Base-by-base conservation (phyloP, 1,140 invertebrate species). In the Drosophila parabipectinata region DNA sequence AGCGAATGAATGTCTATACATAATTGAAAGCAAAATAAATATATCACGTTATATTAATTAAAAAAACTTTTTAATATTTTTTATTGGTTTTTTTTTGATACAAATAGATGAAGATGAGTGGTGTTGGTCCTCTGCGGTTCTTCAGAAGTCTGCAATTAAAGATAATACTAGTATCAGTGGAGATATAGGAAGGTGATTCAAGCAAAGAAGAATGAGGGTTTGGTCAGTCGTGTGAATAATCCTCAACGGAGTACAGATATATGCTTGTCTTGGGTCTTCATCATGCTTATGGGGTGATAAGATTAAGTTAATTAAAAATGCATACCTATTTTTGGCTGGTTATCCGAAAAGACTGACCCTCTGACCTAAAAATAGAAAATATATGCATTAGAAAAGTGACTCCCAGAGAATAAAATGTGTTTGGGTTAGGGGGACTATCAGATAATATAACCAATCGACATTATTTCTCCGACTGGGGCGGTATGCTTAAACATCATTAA, bases 41-140 rank as follows among this genome's bases (percentile, higher is more conserved):
- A 88, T 87, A 79, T 87, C 83, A 87, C 83, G 82, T 87, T 87
- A 87, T 82, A 79, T 75, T 71, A 78, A 76, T 76, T 59, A 21
- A 2, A 62, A 50, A 21, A 44, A 54, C 0, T 28, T 21, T 47
- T n/a, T n/a, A n/a, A n/a, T n/a, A 32, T 21, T 59, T 66, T 80
- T 74, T 74, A 77, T 82, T 81, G 24, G 50, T 37, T 12, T 0
- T 10, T 10, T 10, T 24, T 37, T 30, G 12, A 24, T 58, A 69
- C 68, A 78, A 48, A 7, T 1, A 18, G 7, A 2, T 4, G 26
- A 28, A 6, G 26, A 28, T 28, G 5, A 28, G 26, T 37, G 14
- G 10, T 18, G 30, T 56, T 60, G 21, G 21, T 37, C 28, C 34
- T 14, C 18, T 8, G 15, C 5, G 8, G 1, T 34, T 39, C 53